Evolutionary conservation across 2,888 invertebrate species (phyloP).

Genomic region (Heteropelma amictum): DNA sequence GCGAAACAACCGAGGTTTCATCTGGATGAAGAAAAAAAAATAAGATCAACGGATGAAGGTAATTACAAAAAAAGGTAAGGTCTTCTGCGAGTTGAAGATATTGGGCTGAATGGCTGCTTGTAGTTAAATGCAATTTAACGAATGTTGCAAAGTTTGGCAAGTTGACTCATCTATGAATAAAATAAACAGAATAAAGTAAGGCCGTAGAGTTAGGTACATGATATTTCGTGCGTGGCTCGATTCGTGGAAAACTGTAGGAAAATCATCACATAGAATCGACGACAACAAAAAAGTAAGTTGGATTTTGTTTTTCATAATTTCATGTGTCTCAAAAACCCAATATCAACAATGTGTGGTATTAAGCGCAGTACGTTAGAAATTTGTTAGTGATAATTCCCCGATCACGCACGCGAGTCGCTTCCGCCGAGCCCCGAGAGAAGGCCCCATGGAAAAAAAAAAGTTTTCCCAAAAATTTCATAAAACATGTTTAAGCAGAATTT

Average conservation of each 20-base stretch:
- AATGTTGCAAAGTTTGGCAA: slow-evolving; percentile 37
- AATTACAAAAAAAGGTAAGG: slow-evolving; percentile 1
- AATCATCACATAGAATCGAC: not conserved
- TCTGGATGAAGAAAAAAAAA: not conserved
- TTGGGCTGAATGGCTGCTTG: slow-evolving; percentile 25
- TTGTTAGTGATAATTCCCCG: slow-evolving; percentile 73
- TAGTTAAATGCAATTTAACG: slow-evolving; percentile 29
- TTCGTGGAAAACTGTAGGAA: no score
- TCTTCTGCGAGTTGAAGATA: slow-evolving; percentile 31
- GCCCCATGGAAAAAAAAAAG: slow-evolving; percentile 28
- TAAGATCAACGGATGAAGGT: slow-evolving; percentile 14
- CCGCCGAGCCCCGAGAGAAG: slow-evolving; percentile 78
- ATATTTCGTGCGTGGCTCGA: no score
- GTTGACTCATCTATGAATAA: slow-evolving; percentile 26
- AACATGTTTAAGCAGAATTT: no score
- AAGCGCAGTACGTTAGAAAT: slow-evolving; percentile 71
- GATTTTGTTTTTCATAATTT: not conserved
- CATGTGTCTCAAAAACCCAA: slow-evolving; percentile 41
- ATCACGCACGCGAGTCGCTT: slow-evolving; percentile 76
- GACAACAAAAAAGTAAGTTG: not conserved
- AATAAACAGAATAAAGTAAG: slow-evolving; percentile 20
- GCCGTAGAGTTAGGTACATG: no score
- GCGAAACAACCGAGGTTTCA: slow-evolving; percentile 4
- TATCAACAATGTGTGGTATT: slow-evolving; percentile 61
- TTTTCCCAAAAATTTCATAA: slow-evolving; percentile 1